Conservation (phyloP, 2,113 vertebrate species). For the Meleagris gallopavo region DNA sequence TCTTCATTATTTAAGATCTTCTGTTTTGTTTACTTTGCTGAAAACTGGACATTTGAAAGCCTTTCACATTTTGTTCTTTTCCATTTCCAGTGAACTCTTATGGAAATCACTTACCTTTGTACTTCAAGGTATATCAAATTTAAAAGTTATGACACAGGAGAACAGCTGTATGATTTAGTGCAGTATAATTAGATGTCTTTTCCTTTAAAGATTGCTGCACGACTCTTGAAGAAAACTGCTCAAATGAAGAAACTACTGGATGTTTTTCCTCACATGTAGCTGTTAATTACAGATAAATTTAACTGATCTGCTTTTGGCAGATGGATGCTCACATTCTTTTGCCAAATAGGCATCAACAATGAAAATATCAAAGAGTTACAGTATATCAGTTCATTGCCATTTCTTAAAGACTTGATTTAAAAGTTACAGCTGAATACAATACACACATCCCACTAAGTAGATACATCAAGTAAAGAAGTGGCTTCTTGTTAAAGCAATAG, state of each 20-base stretch:
- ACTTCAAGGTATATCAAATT: background rate
- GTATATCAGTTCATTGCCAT: background rate
- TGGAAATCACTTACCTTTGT: background rate
- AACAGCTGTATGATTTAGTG: background rate
- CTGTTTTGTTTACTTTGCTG: background rate
- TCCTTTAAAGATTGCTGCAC: background rate
- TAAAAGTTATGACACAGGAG: background rate
- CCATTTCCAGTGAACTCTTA: background rate
- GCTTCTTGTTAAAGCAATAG: background rate
- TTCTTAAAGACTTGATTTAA: background rate
- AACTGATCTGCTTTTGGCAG: constrained; percentile 41
- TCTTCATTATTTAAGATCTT: background rate
- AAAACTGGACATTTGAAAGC: background rate
- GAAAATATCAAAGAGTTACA: background rate
- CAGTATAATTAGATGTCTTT: background rate
- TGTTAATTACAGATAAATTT: constrained; percentile 41
- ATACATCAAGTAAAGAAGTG: background rate
- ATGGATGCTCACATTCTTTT: background rate
- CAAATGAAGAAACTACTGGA: constrained; percentile 17
- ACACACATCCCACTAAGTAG: background rate
- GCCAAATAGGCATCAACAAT: background rate
- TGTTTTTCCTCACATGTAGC: constrained; percentile 10
- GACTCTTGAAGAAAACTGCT: constrained; percentile 14
- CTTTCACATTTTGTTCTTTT: background rate
- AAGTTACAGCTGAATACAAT: background rate